These are phyloP conservation scores for Litoditis marina DNA, from an alignment of 2,888 invertebrate genomes.

Conservation along the genomic window DNA sequence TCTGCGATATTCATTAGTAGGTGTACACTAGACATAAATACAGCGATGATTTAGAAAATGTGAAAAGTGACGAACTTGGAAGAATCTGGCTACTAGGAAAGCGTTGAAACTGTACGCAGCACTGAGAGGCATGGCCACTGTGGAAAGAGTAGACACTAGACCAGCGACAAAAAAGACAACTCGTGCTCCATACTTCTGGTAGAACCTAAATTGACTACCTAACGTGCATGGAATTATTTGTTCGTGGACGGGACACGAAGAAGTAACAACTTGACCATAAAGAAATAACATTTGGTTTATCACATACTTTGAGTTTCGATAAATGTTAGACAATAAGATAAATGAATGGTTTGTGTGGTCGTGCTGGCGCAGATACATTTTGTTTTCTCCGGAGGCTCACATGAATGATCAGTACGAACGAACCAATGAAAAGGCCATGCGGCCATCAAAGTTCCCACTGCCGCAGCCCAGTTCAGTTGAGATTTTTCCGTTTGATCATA, in stretches of 20 bases:
- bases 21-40: not conserved
- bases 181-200: slow-evolving; percentile 50
- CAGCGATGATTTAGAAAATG: not conserved
- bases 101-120: slow-evolving; percentile 29
- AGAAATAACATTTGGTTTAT: not conserved
- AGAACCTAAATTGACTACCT: slow-evolving; percentile 29
- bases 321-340: not conserved
- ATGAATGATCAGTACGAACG: not conserved
- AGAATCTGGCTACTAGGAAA: slow-evolving; percentile 42
- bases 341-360: too few species aligned
- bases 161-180: slow-evolving; percentile 51
- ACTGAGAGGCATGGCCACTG: slow-evolving; percentile 44
- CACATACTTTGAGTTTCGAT: slow-evolving; percentile 1
- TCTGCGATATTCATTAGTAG: not conserved
- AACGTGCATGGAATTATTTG: not conserved
- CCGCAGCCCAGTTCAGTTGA: slow-evolving; percentile 48
- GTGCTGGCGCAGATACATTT: too few species aligned
- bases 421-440: slow-evolving; percentile 50
- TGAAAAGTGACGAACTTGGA: slow-evolving; percentile 53
- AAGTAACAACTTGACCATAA: not conserved
- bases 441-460: slow-evolving; percentile 45
- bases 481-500: slow-evolving; percentile 42
- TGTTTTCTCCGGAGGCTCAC: too few species aligned
- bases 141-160: slow-evolving; percentile 46
- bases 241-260: not conserved